Percentiles rank a stretch among this genome's conserved stretches.
These are phyloP conservation scores for Nephrotoma guestfalica DNA, from an alignment of 2,888 invertebrate species.

Conservation along the genomic window DNA sequence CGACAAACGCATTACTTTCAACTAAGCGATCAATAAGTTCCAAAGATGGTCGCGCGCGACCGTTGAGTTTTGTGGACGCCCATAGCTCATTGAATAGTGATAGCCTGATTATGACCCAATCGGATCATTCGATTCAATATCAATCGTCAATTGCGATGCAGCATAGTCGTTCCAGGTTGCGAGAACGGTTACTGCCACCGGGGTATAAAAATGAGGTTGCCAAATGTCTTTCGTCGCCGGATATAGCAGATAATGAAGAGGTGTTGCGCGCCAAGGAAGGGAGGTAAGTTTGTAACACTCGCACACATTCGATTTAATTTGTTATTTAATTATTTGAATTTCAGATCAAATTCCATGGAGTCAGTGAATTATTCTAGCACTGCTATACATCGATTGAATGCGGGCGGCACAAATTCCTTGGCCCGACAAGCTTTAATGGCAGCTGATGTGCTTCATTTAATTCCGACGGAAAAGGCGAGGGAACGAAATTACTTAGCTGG, in stretches of 20 bases:
- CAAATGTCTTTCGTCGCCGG: conserved; percentile 31
- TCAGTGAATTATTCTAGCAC: background rate
- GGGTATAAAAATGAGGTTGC: conserved; percentile 17
- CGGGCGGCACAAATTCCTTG: conserved; percentile 45
- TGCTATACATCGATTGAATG: background rate
- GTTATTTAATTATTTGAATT: background rate
- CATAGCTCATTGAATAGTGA: background rate
- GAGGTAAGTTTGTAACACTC: background rate
- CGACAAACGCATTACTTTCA: conserved; percentile 23
- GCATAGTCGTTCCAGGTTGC: conserved; percentile 29
- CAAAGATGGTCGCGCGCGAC: background rate
- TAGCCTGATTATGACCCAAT: background rate
- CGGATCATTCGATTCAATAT: conserved; percentile 9
- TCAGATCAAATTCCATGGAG: conserved; percentile 1
- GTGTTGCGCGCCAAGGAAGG: background rate
- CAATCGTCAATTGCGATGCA: conserved; percentile 30
- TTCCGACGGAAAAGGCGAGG: conserved; percentile 67
- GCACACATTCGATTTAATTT: background rate
- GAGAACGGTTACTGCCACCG: conserved; percentile 29
- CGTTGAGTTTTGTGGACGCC: background rate
- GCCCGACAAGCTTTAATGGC: conserved; percentile 61
- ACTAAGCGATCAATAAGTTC: conserved; percentile 15
- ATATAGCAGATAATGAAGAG: conserved; percentile 17
- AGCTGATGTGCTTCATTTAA: conserved; percentile 65
- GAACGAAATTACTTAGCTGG: conserved; percentile 72